Evolutionary conservation across 2,113 vertebrate genomes (phyloP), one percentile per base, ranked within the genome.

Genomic region (Anhinga rufa): DNA sequence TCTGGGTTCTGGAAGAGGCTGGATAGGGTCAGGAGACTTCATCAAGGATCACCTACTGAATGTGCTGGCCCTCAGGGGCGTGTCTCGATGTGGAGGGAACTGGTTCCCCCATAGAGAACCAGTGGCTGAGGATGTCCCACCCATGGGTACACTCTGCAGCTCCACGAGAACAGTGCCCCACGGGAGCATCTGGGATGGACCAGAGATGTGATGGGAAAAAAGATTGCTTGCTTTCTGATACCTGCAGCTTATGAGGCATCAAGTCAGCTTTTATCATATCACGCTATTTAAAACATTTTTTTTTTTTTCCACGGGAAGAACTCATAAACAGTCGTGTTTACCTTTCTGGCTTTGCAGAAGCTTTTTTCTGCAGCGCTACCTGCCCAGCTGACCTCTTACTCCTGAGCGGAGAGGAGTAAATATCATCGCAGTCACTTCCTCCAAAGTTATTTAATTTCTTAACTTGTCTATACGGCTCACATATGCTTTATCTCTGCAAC

Each of bases 111-210:
- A 2, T 1, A 49, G 31, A 42, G 26, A 76, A 22, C 61, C 34
- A 46, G 22, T 51, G 51, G 22, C 34, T 44, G 44, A n/a, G 51
- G 62, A 65, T 32, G 57, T 46, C 36, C 44, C 38, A 70, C 11
- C 51, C 34, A 40, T 29, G 38, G 76, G 17, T 17, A 51, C 15
- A 0, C 36, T 22, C 44, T 90, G 34, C 34, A 54, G 64, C 28
- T 38, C 34, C 57, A 48, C 4, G 44, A 90, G 44, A 52, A 12
- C 81, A 25, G 14, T 5, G 10, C 34, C 51, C n/a, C 64, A 58
- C 0, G 1, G 44, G 44, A 83, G 49, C 2, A 0, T 54, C 36
- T 88, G 55, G 28, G 52, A 55, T n/a, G 36, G 32, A 84, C 18
- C 52, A 76, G 31, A 55, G 61, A 71, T 71, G 32, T 6, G 51